Evolutionary conservation across 2,113 vertebrate genomes (phyloP), one percentile per base, ranked within the genome.

Genomic region (Zosterops japonicus): DNA sequence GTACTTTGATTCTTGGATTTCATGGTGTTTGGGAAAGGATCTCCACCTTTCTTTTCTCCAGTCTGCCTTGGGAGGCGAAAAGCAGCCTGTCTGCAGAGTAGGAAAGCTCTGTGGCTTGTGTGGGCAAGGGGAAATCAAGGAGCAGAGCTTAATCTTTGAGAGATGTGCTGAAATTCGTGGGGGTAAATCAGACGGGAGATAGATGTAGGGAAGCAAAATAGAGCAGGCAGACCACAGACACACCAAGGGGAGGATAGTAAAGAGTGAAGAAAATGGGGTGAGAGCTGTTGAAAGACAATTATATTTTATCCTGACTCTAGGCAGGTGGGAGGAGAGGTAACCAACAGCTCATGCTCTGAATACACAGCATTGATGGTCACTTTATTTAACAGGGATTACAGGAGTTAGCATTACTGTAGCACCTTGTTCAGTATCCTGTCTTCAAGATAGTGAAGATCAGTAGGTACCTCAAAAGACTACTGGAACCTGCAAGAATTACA

Each of bases 21-120:
- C 35, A 18, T n/a, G 17, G 20, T 60, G 24, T 33, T 93, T 76
- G n/a, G 47, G 46, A 71, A 84, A 75, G 25, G 13, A 75, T 47
- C 13, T 49, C 22, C 28, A 46, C 22, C 19, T 75, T 75, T 87
- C 63, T 63, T 39, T 75, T 53, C 33, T 89, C 6, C 53, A 16
- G 15, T 49, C 35, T 27, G 6, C 53, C 28, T 52, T 29, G 22
- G 33, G 49, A 67, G 12, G 23, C 0, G 0, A 74, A 69, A 87
- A 61, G 24, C 33, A 77, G 24, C 44, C 27, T 79, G 21, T 68
- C 22, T 60, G 33, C 9, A 11, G 60, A 77, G n/a, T 33, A 53
- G 55, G 36, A 65, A 61, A 57, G 31, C 15, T 75, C 31, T n/a
- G 3, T 0, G 1, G 56, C 63, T 67, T 46, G 1, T 65, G 19